phyloP scores from a whole-genome alignment of 30 jellyfish, hydroid and myxozoan genomes.

The Sanderia malayensis region DNA sequence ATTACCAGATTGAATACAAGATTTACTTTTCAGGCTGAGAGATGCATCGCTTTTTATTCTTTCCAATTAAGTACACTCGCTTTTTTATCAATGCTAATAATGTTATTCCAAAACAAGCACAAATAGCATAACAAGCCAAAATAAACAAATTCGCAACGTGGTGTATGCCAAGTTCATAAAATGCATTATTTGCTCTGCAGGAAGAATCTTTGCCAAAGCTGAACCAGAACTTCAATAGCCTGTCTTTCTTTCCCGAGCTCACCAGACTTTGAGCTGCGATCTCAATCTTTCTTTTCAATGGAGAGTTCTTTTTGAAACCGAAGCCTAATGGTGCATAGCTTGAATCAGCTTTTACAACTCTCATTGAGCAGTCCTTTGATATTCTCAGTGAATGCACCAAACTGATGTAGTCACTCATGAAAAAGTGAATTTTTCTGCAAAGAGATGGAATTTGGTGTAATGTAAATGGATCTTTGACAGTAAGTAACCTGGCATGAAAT shows the following conservation, averaged over 20 bases:
- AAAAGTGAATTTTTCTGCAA: constrained; percentile 19
- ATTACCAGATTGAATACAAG: too few species aligned
- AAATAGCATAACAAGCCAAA: background rate
- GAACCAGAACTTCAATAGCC: constrained; percentile 31
- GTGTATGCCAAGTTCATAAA: background rate
- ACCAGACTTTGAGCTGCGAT: constrained; percentile 11
- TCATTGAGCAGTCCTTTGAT: constrained; percentile 28
- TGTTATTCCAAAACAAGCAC: background rate
- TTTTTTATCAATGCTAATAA: background rate
- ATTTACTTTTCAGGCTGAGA: too few species aligned
- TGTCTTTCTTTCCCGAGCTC: constrained; percentile 33
- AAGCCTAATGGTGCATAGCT: constrained; percentile 19
- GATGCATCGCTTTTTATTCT: too few species aligned
- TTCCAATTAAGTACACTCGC: too few species aligned
- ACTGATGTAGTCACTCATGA: constrained; percentile 20
- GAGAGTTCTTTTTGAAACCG: constrained; percentile 27
- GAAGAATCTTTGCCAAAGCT: background rate
- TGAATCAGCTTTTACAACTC: constrained; percentile 5
- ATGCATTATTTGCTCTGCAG: background rate
- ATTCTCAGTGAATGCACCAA: constrained; percentile 5
- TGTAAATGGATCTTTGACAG: background rate
- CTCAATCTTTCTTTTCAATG: constrained; percentile 33
- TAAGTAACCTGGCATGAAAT: background rate
- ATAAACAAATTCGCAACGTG: background rate
- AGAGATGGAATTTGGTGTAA: background rate